Conservation (phyloP, 2,113 vertebrate genomes). For the Callipepla californica region DNA sequence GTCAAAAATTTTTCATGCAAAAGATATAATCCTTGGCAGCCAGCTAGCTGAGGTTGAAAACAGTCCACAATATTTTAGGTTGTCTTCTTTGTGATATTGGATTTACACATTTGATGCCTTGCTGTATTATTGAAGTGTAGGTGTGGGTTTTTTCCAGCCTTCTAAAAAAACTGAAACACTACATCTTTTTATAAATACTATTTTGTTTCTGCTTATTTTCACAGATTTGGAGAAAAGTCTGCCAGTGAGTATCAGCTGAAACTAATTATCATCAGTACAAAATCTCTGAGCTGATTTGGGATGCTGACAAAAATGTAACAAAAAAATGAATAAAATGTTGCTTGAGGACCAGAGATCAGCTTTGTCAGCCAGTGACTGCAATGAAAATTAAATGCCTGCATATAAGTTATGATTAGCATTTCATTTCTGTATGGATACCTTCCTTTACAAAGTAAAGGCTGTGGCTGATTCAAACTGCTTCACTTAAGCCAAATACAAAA, state of each 20-base stretch:
- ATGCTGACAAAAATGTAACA: conserved; percentile 73
- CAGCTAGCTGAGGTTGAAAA: background rate
- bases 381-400: conserved; percentile 36
- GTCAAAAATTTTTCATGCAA: conserved; percentile 6
- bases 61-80: background rate
- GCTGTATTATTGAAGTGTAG: background rate
- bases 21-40: conserved; percentile 7
- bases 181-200: background rate
- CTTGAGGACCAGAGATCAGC: conserved; percentile 38
- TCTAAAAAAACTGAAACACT: background rate
- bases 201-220: conserved; percentile 44
- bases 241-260: conserved; percentile 71
- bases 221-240: conserved; percentile 32
- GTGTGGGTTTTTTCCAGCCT: background rate
- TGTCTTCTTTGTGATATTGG: background rate
- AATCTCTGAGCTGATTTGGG: conserved; percentile 66
- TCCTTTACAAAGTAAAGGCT: conserved; percentile 40
- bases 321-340: conserved; percentile 77
- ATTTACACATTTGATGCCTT: background rate
- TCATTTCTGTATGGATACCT: conserved; percentile 42
- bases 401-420: conserved; percentile 62
- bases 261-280: conserved; percentile 68
- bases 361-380: conserved; percentile 16
- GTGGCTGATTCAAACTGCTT: conserved; percentile 42
- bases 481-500: conserved; percentile 44